Evolutionary conservation across 1,140 invertebrate species (phyloP).

Genomic region (Drosophila kanapiae): DNA sequence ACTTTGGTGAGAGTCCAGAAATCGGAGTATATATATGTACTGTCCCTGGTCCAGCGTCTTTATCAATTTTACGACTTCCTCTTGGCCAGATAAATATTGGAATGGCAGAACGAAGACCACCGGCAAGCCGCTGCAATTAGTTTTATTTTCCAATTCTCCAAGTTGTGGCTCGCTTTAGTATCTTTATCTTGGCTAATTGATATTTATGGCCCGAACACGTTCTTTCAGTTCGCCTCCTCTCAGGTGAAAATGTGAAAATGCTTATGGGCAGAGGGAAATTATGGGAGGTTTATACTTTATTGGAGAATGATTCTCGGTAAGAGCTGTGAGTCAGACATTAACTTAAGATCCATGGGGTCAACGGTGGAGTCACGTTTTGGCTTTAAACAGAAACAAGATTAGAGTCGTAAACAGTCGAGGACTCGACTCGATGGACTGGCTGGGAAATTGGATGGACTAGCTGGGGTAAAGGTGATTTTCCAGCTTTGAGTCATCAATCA

Average conservation of each 20-base stretch:
- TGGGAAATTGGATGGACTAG: slow-evolving; percentile 16
- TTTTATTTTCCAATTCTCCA: slow-evolving; percentile 56
- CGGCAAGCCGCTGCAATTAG: slow-evolving; percentile 72
- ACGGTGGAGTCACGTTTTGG: slow-evolving; percentile 46
- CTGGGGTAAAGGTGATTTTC: slow-evolving; percentile 13
- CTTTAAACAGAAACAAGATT: slow-evolving; percentile 50
- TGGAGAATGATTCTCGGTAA: slow-evolving; percentile 22
- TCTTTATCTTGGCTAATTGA: slow-evolving; percentile 70
- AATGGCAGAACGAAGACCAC: slow-evolving; percentile 47
- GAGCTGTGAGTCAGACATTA: slow-evolving; percentile 43
- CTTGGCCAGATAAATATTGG: slow-evolving; percentile 19
- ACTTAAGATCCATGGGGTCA: slow-evolving; percentile 32
- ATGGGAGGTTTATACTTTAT: slow-evolving; percentile 38
- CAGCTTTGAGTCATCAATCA: slow-evolving; percentile 48
- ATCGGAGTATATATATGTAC: slow-evolving; percentile 18
- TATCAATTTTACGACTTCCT: slow-evolving; percentile 80
- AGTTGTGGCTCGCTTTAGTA: slow-evolving; percentile 49
- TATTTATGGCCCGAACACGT: slow-evolving; percentile 73
- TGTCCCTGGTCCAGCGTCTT: slow-evolving; percentile 37
- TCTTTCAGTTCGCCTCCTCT: slow-evolving; percentile 32
- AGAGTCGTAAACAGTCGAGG: slow-evolving; percentile 45
- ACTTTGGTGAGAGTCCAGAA: slow-evolving; percentile 54
- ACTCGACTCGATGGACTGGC: slow-evolving; percentile 25
- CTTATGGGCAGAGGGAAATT: slow-evolving; percentile 39
- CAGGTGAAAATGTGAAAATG: slow-evolving; percentile 49